Evolutionary conservation across 2,888 invertebrate genomes (phyloP).

Genomic region (Eupithecia inturbata): DNA sequence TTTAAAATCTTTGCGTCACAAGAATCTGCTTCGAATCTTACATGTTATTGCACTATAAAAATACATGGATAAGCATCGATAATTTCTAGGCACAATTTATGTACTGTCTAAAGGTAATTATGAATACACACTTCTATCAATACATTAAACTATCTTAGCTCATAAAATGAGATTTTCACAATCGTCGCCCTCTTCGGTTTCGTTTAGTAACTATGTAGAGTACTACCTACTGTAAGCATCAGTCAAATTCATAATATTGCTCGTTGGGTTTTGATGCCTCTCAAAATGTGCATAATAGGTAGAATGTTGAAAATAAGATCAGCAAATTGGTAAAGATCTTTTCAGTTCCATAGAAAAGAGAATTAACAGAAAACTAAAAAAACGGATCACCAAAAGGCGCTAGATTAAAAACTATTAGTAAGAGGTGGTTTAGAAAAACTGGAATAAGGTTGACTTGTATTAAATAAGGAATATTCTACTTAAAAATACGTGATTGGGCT

Average conservation of each 20-base stretch:
- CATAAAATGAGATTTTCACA: conserved; percentile 45
- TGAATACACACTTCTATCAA: conserved; percentile 74
- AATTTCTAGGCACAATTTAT: conserved; percentile 81
- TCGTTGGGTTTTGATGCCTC: conserved; percentile 27
- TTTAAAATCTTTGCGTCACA: conserved; percentile 34
- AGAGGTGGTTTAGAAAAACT: conserved; percentile 17
- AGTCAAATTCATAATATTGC: conserved; percentile 34
- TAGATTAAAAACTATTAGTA: neutral
- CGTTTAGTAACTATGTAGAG: conserved; percentile 21
- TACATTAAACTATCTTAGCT: conserved; percentile 66
- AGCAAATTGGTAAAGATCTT: neutral
- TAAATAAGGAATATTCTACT: conserved; percentile 32
- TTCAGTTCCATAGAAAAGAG: neutral
- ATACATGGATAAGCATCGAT: conserved; percentile 76
- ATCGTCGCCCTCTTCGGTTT: conserved; percentile 32
- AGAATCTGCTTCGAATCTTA: conserved; percentile 69
- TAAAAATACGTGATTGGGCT: conserved; percentile 34
- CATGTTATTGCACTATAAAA: conserved; percentile 79
- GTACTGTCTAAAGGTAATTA: conserved; percentile 75
- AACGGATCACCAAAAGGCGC: neutral
- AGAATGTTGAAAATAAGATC: neutral
- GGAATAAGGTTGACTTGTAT: conserved; percentile 31
- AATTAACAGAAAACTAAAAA: neutral
- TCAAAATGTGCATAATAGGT: neutral
- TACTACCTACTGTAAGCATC: conserved; percentile 24